Base-by-base conservation (phyloP, 2,113 vertebrate genomes). In the Paramisgurnus dabryanus region DNA sequence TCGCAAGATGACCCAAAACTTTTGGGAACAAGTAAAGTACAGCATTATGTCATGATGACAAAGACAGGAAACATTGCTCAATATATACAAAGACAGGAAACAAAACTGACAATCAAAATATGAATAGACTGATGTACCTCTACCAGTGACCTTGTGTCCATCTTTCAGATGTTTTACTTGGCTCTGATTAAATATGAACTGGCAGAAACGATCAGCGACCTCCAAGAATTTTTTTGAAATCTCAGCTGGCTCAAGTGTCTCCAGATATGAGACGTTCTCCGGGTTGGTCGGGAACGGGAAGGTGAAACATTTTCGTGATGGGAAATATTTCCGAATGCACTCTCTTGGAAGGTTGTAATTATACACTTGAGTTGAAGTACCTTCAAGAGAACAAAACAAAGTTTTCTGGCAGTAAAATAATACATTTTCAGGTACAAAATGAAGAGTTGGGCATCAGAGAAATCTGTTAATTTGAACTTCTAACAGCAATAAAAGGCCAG, bases 1-100 rank as follows among this genome's bases (percentile, higher is more conserved):
- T 53, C 0, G 80, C 79, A 12, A 89, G 22, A 49, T 5, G 76
- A 63, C 85, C 78, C 39, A 92, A 69, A 69, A 84, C 90, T 87
- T 15, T 4, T 68, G 50, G 17, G 7, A 84, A 67, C 22, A 27
- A 55, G 3, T 18, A n/a, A 34, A 4, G 22, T 40, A n/a, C 4
- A 53, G 40, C 40, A 43, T 22, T 2, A 8, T 65, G 13, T 65
- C 64, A 41, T 17, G 3, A n/a, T 6, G 7, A 17, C 45, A 66
- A 90, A 91, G 43, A 78, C 50, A 0, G n/a, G 27, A 10, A 87
- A 1, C 0, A 79, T 85, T 22, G 50, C 4, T 13, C 1, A 12
- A 13, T 13, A 53, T 53, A 13, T 15, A 15, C 12, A 53, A 11
- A 12, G 22, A 50, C 9, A 12, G 12, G 49, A 50, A 9, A 4